Conservation (phyloP, 1,140 invertebrate species). For the Hyles vespertilio region DNA sequence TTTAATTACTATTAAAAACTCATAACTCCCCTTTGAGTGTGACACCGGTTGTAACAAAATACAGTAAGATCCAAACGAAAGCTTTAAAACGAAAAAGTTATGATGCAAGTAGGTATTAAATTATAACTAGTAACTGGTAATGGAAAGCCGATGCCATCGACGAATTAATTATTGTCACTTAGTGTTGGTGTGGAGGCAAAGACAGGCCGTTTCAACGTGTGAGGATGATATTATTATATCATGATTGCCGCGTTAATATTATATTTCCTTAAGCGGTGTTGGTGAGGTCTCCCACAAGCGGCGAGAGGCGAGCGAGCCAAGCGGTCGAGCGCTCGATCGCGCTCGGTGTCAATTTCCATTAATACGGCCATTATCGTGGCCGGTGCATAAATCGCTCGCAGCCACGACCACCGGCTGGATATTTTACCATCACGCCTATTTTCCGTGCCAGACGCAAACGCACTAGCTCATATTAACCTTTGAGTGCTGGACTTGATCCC, state of each 20-base stretch:
- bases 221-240: slow-evolving; percentile 57
- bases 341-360: slow-evolving; percentile 60
- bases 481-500: no score
- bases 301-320: neutral
- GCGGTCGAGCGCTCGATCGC: slow-evolving; percentile 16
- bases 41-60: slow-evolving; percentile 7
- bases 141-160: slow-evolving; percentile 33
- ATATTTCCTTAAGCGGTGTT: slow-evolving; percentile 52
- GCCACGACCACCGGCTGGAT: slow-evolving; percentile 41
- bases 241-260: slow-evolving; percentile 58
- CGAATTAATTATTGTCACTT: slow-evolving; percentile 46
- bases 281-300: slow-evolving; percentile 35
- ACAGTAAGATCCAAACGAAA: neutral
- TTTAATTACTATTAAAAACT: no score
- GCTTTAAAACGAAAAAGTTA: slow-evolving; percentile 10
- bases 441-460: neutral
- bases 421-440: slow-evolving; percentile 11
- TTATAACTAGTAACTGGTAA: slow-evolving; percentile 22
- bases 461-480: no score
- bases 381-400: slow-evolving; percentile 56
- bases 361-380: slow-evolving; percentile 54
- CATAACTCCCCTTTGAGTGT: no score
- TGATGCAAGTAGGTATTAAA: slow-evolving; percentile 12
- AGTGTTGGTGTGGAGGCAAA: slow-evolving; percentile 29
- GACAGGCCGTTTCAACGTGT: slow-evolving; percentile 46